Evolutionary conservation across 2,888 invertebrate genomes (phyloP), one percentile per base, ranked within the genome.

Genomic region (Blastobasis adustella): DNA sequence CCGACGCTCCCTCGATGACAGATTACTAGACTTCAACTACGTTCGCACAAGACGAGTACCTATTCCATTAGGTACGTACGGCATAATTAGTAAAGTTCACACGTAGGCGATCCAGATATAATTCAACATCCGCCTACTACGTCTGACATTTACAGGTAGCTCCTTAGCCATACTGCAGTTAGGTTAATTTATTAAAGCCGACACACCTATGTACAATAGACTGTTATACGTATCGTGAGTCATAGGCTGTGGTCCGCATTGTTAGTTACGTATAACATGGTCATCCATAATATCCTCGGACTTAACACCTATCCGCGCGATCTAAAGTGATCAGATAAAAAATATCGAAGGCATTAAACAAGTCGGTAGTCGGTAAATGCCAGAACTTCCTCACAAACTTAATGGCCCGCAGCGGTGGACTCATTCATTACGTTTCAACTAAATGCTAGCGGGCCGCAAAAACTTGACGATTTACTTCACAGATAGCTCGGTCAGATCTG

Each of bases 391-490:
- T 44, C 46, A 41, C 36, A 8, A 10, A 45, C 42, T 42, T 46
- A 50, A 42, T 37, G 37, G 46, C 40, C 39, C 38, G 10, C 37
- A 40, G 40, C 47, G 23, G 4, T 10, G n/a, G 9, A 5, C 46
- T 44, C 47, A 54, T 55, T 54, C 55, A 49, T 58, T 49, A 49
- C 45, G 47, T 62, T 65, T 62, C 58, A 58, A 54, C 51, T 59
- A 59, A 65, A 62, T 59, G 54, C 49, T 58, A 57, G 50, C 49
- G 54, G 57, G 61, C 63, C 59, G 57, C 65, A 64, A 66, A 65
- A 65, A 60, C 46, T 63, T 54, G 55, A 56, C 56, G 56, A 56
- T 63, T 66, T 62, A 57, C 56, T 54, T 58, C 57, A 61, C 47
- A 57, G 48, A 55, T 52, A 52, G 54, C 61, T 23, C 23, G 23